Evolutionary conservation across 2,797 vertebrate species (phyloP).

Genomic region (Anguilla pacifica): DNA sequence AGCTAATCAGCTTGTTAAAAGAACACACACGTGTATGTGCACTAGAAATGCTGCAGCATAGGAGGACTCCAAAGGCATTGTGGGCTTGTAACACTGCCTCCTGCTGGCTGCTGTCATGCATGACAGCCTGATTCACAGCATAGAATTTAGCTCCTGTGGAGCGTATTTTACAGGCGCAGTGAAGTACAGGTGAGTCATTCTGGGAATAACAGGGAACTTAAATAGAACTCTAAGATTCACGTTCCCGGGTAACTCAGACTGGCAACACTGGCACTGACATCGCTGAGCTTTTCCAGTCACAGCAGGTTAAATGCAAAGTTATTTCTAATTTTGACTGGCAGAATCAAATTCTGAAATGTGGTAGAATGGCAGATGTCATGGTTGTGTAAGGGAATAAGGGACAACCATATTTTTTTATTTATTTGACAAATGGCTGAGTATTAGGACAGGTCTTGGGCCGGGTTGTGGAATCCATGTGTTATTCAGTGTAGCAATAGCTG

Average conservation of each 20-base stretch:
- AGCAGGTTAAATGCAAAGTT: neutral
- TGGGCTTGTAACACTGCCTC: neutral
- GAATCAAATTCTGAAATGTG: neutral
- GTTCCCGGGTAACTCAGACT: neutral
- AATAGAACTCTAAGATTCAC: neutral
- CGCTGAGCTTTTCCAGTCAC: too few relatives aligned
- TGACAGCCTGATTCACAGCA: neutral
- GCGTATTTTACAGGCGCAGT: neutral
- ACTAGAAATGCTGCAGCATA: neutral
- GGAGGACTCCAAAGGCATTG: neutral
- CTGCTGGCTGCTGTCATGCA: neutral
- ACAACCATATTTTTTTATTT: neutral
- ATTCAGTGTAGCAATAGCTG: neutral
- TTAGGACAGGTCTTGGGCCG: neutral
- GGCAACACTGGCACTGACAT: neutral
- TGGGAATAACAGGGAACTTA: neutral
- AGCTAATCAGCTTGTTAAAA: neutral
- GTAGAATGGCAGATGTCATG: neutral
- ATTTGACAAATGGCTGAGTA: neutral
- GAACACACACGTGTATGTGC: neutral
- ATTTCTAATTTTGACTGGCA: neutral
- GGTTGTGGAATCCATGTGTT: neutral
- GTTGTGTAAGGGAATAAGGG: neutral
- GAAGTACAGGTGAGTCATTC: neutral
- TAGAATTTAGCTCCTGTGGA: neutral